These are phyloP conservation scores for Pyrocephalus nanus DNA, from an alignment of 2,797 vertebrate genomes.

Conservation along the genomic window DNA sequence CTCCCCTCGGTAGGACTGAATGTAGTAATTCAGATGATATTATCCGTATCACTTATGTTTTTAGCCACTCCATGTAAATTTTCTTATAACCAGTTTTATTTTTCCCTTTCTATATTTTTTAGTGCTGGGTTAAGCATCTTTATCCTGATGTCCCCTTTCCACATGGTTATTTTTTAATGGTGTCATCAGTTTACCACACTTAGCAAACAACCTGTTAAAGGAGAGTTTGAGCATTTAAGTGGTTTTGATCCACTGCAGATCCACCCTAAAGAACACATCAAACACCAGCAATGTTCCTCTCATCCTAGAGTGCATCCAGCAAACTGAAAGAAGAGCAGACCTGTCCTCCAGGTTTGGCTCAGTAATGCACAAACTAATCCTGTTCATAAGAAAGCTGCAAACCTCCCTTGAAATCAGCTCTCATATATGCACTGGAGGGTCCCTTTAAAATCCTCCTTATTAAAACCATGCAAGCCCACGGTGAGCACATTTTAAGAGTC, in stretches of 20 bases:
- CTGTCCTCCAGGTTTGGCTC: neutral
- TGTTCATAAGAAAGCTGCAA: neutral
- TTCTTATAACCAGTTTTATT: neutral
- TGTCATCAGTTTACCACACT: neutral
- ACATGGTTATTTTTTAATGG: neutral
- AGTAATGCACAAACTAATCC: neutral
- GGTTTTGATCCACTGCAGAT: neutral
- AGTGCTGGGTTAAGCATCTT: neutral
- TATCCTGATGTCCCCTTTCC: constrained; percentile 1
- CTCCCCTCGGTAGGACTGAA: neutral
- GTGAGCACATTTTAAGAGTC: neutral
- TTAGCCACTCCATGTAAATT: neutral
- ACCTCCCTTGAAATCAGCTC: neutral
- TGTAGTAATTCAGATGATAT: constrained; percentile 24
- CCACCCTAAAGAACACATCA: neutral
- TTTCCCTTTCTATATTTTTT: neutral
- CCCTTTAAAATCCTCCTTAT: neutral
- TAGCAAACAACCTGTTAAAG: neutral
- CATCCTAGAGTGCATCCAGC: neutral
- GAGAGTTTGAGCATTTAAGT: neutral
- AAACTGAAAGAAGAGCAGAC: neutral
- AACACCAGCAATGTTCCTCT: neutral
- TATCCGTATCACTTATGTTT: neutral
- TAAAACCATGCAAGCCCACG: neutral
- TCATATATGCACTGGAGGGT: neutral